Conservation (phyloP, 2,888 invertebrate genomes). For the Melanchra persicariae region DNA sequence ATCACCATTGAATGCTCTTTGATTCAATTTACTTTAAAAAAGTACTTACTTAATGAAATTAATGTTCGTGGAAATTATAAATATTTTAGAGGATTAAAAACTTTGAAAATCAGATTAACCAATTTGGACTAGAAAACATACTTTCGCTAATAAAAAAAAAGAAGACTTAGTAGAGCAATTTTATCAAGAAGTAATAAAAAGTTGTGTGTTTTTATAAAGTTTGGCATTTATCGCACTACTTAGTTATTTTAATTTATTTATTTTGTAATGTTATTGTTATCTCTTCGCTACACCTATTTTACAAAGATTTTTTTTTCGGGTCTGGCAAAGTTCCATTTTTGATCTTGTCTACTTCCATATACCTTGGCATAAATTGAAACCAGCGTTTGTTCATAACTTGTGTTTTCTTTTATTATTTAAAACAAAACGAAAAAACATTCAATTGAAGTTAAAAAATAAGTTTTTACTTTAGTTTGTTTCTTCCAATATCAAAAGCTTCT, state of each 20-base stretch:
- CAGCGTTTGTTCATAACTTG: background rate
- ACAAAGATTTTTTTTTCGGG: too few relatives aligned
- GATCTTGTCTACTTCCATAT: too few relatives aligned
- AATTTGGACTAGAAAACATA: slow-evolving; percentile 10
- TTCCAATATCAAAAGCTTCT: background rate
- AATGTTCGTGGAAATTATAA: background rate
- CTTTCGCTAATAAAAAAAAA: background rate
- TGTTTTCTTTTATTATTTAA: background rate
- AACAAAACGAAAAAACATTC: background rate
- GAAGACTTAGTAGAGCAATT: background rate
- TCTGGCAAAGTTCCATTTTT: too few relatives aligned
- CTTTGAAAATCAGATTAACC: background rate
- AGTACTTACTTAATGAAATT: background rate
- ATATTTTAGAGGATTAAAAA: background rate
- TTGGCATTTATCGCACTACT: background rate
- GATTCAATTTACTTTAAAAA: background rate
- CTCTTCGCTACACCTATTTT: background rate
- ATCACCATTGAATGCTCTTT: background rate
- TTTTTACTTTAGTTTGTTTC: background rate
- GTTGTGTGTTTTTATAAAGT: background rate
- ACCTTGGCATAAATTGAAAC: too few relatives aligned
- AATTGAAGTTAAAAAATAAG: background rate
- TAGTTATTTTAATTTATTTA: background rate
- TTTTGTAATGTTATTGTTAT: background rate
- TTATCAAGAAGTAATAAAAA: background rate